phyloP scores from a whole-genome alignment of 2,113 vertebrate species.

The Urocolius indicus region DNA sequence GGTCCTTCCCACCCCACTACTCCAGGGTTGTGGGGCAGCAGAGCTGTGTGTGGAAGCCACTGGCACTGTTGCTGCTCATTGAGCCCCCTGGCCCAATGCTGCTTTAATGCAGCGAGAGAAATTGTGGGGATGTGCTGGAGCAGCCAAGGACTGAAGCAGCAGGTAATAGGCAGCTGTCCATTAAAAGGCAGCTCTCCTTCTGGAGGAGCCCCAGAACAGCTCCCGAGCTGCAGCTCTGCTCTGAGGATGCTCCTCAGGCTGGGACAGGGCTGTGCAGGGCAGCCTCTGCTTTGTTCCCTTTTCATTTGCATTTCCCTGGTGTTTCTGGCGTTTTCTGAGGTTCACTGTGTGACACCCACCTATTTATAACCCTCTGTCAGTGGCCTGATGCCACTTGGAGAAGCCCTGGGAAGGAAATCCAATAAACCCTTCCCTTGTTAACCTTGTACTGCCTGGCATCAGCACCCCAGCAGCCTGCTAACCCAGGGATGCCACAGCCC shows the following conservation, averaged over 20 bases:
- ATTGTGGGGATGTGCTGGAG: neutral
- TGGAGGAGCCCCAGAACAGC: neutral
- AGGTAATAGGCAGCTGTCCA: rapidly evolving
- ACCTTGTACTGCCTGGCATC: neutral
- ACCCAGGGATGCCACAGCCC: neutral
- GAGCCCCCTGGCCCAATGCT: neutral
- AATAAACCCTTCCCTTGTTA: neutral
- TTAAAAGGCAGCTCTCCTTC: neutral
- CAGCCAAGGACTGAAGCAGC: neutral
- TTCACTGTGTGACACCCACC: neutral
- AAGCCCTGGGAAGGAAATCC: neutral
- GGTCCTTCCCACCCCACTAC: too few relatives aligned
- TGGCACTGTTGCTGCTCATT: rapidly evolving
- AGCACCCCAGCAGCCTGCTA: neutral
- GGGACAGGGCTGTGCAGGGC: rapidly evolving
- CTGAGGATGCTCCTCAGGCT: neutral
- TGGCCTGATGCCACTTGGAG: neutral
- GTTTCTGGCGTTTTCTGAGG: neutral
- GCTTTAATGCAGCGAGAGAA: neutral
- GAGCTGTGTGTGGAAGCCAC: rapidly evolving
- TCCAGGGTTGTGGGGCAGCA: neutral
- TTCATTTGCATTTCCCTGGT: neutral
- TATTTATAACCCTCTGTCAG: conserved; percentile 23
- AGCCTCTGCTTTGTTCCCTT: rapidly evolving
- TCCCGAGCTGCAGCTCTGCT: neutral